Percentiles rank a stretch among this genome's conserved stretches.
These are phyloP conservation scores for Stegodyphus mimosarum DNA, from an alignment of 1,140 invertebrate genomes.

Conservation along the genomic window DNA sequence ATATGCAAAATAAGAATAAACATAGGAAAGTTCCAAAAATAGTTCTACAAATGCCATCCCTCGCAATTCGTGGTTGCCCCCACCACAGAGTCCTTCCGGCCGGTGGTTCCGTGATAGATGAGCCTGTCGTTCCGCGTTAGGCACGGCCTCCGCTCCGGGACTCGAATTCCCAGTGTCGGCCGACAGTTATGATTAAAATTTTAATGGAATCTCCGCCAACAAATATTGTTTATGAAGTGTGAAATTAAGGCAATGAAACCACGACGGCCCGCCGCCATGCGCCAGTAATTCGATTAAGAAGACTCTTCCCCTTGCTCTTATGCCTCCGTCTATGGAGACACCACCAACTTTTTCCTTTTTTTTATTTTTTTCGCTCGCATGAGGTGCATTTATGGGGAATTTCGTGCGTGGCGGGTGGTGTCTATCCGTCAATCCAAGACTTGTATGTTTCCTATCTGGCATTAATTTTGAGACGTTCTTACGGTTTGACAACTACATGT, in stretches of 20 bases:
- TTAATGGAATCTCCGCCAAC: slow-evolving; percentile 61
- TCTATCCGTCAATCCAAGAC: too few relatives aligned
- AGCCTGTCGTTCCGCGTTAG: slow-evolving; percentile 56
- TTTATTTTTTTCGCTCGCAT: too few relatives aligned
- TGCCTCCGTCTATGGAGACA: neutral
- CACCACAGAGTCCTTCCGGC: slow-evolving; percentile 32
- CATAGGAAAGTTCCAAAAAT: too few relatives aligned
- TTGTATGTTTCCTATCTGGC: too few relatives aligned
- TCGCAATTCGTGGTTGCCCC: slow-evolving; percentile 5
- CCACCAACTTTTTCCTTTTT: too few relatives aligned
- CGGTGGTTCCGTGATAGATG: slow-evolving; percentile 53
- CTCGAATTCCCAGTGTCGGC: slow-evolving; percentile 32
- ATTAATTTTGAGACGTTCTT: too few relatives aligned
- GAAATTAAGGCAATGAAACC: slow-evolving; percentile 62
- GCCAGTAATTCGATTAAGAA: slow-evolving; percentile 59
- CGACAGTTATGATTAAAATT: slow-evolving; percentile 61
- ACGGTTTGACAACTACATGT: too few relatives aligned
- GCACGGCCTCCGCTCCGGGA: slow-evolving; percentile 40
- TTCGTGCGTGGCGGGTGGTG: too few relatives aligned
- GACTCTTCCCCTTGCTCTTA: neutral
- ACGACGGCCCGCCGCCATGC: slow-evolving; percentile 39
- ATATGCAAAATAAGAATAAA: too few relatives aligned
- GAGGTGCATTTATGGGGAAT: too few relatives aligned
- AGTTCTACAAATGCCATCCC: too few relatives aligned
- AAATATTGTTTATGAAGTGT: slow-evolving; percentile 62